Percentiles rank a stretch among this genome's conserved stretches.
These are phyloP conservation scores for Drosophila seclusa DNA, from an alignment of 2,888 invertebrate genomes.

Conservation along the genomic window DNA sequence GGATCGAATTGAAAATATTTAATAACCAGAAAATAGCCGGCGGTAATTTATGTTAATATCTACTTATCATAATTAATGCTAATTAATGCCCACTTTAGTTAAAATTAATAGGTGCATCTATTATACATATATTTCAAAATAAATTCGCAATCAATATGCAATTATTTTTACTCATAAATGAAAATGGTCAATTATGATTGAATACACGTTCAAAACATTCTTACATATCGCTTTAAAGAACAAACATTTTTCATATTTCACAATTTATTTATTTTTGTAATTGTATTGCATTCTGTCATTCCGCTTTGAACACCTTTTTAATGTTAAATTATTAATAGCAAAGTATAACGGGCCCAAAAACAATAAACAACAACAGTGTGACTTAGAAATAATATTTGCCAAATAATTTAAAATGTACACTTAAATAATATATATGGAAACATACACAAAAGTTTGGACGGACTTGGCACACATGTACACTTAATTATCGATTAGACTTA, in stretches of 20 bases:
- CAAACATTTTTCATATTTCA: neutral
- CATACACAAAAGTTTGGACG: conserved; percentile 2
- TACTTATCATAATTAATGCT: neutral
- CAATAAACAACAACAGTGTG: conserved; percentile 1
- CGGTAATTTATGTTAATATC: neutral
- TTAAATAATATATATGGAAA: neutral
- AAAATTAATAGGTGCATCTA: neutral
- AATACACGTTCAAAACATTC: neutral
- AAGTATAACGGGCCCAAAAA: neutral
- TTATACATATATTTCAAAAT: neutral
- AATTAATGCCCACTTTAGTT: neutral
- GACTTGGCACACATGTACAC: conserved; percentile 14
- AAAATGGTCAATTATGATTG: neutral
- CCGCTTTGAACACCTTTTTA: neutral
- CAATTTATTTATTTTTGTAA: neutral
- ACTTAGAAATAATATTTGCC: neutral
- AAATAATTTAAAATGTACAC: neutral
- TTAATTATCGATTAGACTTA: neutral
- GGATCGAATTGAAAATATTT: neutral
- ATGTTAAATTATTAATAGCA: neutral
- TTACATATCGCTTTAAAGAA: neutral
- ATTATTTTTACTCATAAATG: neutral
- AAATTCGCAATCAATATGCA: neutral
- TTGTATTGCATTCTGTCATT: neutral
- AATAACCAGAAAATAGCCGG: neutral